phyloP scores from a whole-genome alignment of 2,113 vertebrate species.

The Tonatia bakeri region DNA sequence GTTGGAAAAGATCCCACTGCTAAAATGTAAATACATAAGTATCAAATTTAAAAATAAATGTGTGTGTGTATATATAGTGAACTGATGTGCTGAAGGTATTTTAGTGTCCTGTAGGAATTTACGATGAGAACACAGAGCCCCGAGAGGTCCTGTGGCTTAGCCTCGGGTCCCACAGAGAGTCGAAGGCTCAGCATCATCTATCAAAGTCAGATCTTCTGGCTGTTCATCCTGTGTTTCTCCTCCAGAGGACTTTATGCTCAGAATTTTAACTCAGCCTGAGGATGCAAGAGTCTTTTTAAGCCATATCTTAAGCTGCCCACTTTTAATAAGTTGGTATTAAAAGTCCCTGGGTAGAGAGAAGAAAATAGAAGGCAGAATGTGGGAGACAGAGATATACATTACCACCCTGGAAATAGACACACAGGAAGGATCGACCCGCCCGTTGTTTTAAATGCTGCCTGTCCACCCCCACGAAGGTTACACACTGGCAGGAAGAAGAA shows the following conservation, averaged over 20 bases:
- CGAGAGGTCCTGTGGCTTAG: not conserved
- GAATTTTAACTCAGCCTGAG: not conserved
- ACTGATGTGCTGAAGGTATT: not conserved
- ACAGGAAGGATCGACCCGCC: not conserved
- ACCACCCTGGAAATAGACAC: conserved; percentile 41
- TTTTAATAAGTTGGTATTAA: conserved; percentile 49
- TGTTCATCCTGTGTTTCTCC: not conserved
- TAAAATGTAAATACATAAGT: not conserved
- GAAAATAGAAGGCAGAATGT: conserved; percentile 56
- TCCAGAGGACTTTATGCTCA: not conserved
- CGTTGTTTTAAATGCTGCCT: conserved; percentile 4
- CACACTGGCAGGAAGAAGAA: not conserved
- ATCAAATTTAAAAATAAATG: not conserved
- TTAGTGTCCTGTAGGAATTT: not conserved
- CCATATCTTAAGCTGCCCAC: not conserved
- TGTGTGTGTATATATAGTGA: not conserved
- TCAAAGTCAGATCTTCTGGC: not conserved
- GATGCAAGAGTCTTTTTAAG: conserved; percentile 6
- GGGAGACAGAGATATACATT: conserved; percentile 29
- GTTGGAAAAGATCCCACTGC: not conserved
- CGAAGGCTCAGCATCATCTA: not conserved
- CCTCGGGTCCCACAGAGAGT: not conserved
- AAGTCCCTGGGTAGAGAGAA: conserved; percentile 1
- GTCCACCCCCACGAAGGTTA: conserved; percentile 24
- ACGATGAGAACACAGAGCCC: not conserved